A percentile compares a stretch with the other conserved stretches of the same genome.
Evolutionary conservation across 2,888 invertebrate species (phyloP).

Genomic region (Drosophila longiperda): DNA sequence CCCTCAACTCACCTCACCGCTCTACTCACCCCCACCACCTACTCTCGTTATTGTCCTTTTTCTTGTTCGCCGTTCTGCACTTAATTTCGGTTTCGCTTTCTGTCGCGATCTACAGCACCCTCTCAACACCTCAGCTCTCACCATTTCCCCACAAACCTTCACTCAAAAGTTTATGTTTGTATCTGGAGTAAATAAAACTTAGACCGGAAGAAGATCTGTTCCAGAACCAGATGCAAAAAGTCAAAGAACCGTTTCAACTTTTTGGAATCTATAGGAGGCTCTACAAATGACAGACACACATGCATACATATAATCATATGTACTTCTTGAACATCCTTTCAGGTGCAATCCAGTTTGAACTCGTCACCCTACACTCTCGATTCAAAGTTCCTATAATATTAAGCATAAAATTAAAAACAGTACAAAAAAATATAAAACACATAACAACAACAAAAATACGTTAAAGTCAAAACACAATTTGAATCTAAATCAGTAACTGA

Average conservation of each 20-base stretch:
- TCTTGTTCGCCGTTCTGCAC: background rate
- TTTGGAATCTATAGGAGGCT: too few relatives aligned
- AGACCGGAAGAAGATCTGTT: conserved; percentile 24
- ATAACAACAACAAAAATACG: conserved; percentile 17
- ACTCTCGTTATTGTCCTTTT: background rate
- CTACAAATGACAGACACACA: background rate
- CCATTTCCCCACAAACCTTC: background rate
- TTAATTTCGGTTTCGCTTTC: conserved; percentile 7
- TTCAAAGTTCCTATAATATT: conserved; percentile 74
- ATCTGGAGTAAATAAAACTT: conserved; percentile 2
- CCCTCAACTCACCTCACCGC: background rate
- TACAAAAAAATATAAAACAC: conserved; percentile 56
- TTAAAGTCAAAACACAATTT: conserved; percentile 14
- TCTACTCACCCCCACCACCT: background rate
- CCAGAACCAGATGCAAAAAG: conserved; percentile 2
- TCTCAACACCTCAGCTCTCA: background rate
- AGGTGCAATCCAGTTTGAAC: conserved; percentile 56
- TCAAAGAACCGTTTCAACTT: background rate
- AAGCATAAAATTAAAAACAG: conserved; percentile 61
- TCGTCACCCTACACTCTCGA: conserved; percentile 53
- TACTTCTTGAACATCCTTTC: conserved; percentile 12
- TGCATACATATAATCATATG: background rate
- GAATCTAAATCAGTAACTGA: conserved; percentile 4
- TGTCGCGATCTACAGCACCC: conserved; percentile 5
- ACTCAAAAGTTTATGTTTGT: background rate